Conservation (phyloP, 2,113 vertebrate genomes). For the Ammodytes marinus region DNA sequence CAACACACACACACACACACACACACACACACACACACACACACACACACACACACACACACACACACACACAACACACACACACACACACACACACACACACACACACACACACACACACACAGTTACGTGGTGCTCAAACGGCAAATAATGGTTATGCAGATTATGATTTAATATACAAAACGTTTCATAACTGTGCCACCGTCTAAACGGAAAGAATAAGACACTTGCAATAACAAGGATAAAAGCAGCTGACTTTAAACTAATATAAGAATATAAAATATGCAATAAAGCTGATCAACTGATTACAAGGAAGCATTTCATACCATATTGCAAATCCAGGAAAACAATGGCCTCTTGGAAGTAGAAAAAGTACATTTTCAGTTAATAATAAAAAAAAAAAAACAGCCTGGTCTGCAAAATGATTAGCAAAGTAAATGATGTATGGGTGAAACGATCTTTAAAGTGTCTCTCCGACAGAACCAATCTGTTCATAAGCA, state of each 20-base stretch:
- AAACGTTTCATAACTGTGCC: neutral
- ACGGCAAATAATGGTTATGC: conserved; percentile 5
- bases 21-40: neutral
- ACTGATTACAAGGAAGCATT: neutral
- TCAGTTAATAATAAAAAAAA: neutral
- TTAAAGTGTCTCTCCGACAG: neutral
- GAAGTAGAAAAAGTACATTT: neutral
- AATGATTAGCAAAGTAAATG: neutral
- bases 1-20: neutral
- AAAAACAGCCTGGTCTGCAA: neutral
- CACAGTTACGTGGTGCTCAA: neutral
- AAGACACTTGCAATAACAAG: conserved; percentile 2
- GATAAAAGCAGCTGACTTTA: neutral
- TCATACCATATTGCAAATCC: neutral
- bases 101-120: conserved; percentile 1
- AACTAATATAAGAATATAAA: neutral
- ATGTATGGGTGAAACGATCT: neutral
- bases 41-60: neutral
- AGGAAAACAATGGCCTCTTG: neutral
- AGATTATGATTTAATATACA: neutral
- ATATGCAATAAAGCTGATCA: neutral
- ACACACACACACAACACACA: too few relatives aligned
- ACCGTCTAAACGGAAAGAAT: neutral
- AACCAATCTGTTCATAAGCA: neutral
- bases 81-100: neutral